phyloP scores from a whole-genome alignment of 2,888 invertebrate species.

The Drosophila mercatorum region DNA sequence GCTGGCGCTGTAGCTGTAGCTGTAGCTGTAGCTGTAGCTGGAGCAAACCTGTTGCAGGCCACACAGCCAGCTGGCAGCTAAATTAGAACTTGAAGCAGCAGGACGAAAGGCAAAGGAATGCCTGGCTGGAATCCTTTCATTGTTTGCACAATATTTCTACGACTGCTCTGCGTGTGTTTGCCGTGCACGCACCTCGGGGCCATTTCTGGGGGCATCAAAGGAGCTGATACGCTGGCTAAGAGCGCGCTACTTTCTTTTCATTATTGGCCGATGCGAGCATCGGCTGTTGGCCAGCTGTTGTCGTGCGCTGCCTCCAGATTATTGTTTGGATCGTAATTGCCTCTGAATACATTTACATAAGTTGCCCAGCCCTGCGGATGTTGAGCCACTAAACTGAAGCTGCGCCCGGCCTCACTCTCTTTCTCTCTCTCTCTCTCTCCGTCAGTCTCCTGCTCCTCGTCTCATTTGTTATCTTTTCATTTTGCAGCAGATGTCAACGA shows the following conservation, averaged over 20 bases:
- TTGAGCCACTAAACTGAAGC: constrained; percentile 3
- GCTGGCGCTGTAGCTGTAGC: constrained; percentile 4
- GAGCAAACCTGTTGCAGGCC: constrained; percentile 46
- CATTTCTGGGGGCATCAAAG: constrained; percentile 23
- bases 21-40: background rate
- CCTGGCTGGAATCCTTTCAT: constrained; percentile 39
- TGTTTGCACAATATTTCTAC: constrained; percentile 46
- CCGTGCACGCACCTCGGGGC: constrained; percentile 9
- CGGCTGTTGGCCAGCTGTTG: constrained; percentile 21
- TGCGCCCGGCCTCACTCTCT: background rate
- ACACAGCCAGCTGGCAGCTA: constrained; percentile 13
- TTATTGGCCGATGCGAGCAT: constrained; percentile 27
- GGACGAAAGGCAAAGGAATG: constrained; percentile 3
- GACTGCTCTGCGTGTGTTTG: constrained; percentile 7
- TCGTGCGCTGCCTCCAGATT: constrained; percentile 37
- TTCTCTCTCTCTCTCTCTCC: background rate
- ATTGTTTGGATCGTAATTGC: constrained; percentile 52
- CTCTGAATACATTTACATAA: constrained; percentile 58
- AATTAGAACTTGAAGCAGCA: constrained; percentile 5
- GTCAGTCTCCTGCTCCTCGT: background rate
- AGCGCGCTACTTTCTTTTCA: constrained; percentile 46
- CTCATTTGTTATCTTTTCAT: constrained; percentile 56
- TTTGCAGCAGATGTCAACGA: constrained; percentile 53
- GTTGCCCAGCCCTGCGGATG: constrained; percentile 27
- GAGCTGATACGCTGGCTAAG: background rate